Percentiles rank a stretch among this genome's conserved stretches.
phyloP scores from a whole-genome alignment of 2,113 vertebrate species.

The Sakesphorus luctuosus region DNA sequence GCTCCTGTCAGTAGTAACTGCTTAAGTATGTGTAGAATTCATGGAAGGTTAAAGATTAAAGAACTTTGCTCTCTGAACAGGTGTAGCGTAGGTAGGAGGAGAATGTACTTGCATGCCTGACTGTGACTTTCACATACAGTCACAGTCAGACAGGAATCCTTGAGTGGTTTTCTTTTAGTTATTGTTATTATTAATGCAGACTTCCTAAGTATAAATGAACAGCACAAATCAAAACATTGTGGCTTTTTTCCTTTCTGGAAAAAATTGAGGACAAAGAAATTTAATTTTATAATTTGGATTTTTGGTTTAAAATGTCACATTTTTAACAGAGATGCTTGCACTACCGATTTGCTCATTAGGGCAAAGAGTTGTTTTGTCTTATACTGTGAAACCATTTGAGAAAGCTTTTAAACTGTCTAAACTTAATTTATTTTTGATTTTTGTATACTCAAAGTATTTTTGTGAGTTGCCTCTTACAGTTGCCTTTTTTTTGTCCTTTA shows the following conservation, averaged over 20 bases:
- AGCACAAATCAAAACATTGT: not conserved
- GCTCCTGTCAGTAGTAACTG: not conserved
- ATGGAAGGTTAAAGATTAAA: not conserved
- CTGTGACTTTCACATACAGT: not conserved
- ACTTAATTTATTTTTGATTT: not conserved
- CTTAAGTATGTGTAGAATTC: not conserved
- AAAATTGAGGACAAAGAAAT: not conserved
- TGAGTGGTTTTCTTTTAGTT: not conserved
- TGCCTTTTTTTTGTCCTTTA: not conserved
- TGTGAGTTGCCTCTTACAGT: not conserved
- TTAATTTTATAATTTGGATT: not conserved
- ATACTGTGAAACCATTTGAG: not conserved
- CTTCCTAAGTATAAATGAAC: not conserved
- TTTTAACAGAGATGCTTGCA: not conserved
- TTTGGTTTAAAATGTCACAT: not conserved
- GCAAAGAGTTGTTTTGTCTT: not conserved
- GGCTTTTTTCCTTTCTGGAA: not conserved
- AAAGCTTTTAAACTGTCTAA: not conserved
- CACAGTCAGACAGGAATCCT: not conserved
- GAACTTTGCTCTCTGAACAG: not conserved
- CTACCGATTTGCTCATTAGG: not conserved
- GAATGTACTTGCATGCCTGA: rapidly evolving
- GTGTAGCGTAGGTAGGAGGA: not conserved
- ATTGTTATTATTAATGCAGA: not conserved
- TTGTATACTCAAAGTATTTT: not conserved